These are phyloP conservation scores for Sphaerophoria rueppellii DNA, from an alignment of 2,888 invertebrate species.

Conservation along the genomic window DNA sequence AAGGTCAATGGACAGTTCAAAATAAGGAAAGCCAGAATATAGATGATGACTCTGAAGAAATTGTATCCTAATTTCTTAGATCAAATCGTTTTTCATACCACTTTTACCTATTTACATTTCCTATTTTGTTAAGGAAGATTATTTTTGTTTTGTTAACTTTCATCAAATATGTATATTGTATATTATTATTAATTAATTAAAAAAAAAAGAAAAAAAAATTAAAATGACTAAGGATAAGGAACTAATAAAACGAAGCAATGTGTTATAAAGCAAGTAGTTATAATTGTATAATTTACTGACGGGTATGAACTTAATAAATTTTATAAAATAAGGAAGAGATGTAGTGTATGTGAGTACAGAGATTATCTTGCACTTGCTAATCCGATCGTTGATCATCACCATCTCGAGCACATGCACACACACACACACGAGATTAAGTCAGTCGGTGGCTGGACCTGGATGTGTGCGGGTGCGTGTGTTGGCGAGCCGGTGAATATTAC, in stretches of 20 bases:
- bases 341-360: slow-evolving; percentile 15
- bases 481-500: slow-evolving; percentile 27
- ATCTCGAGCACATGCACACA: slow-evolving; percentile 5
- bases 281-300: background rate
- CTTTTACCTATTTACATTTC: no score
- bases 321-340: slow-evolving; percentile 9
- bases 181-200: background rate
- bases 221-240: background rate
- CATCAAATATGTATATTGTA: slow-evolving; percentile 7
- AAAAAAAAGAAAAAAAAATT: background rate
- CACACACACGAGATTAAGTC: slow-evolving; percentile 1
- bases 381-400: slow-evolving; percentile 11
- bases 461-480: slow-evolving; percentile 5
- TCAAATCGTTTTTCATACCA: no score
- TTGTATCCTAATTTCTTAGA: background rate
- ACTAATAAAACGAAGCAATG: background rate
- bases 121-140: slow-evolving; percentile 13
- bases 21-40: slow-evolving; percentile 2
- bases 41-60: slow-evolving; percentile 5
- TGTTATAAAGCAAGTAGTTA: background rate
- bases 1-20: slow-evolving; percentile 9
- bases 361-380: slow-evolving; percentile 1
- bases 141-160: background rate
- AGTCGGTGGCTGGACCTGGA: background rate
- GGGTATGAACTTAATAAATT: background rate